phyloP scores from a whole-genome alignment of 1,140 invertebrate species.

The Matsumurasca onukii region DNA sequence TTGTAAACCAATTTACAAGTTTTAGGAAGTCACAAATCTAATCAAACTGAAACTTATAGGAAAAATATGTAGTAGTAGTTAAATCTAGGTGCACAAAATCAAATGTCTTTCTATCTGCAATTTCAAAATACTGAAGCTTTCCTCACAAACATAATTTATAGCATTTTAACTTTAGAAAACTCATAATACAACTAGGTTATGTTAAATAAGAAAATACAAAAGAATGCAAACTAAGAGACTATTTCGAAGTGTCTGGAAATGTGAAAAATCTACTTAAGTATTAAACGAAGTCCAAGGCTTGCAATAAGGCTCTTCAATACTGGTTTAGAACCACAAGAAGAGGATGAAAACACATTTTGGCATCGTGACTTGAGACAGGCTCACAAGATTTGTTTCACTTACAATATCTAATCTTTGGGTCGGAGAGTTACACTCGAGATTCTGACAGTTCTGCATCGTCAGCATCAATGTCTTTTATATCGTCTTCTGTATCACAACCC shows the following conservation, averaged over 20 bases:
- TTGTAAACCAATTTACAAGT: background rate
- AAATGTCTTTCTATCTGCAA: too few relatives aligned
- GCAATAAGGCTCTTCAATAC: background rate
- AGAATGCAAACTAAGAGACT: background rate
- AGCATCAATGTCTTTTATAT: slow-evolving; percentile 9
- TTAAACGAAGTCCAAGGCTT: background rate
- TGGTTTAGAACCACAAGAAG: background rate
- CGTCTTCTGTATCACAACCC: background rate
- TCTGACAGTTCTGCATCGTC: slow-evolving; percentile 17
- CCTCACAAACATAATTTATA: too few relatives aligned
- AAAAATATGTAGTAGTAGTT: background rate
- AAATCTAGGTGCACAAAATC: background rate
- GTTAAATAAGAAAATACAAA: background rate
- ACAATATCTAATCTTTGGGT: slow-evolving; percentile 4
- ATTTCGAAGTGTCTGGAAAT: background rate
- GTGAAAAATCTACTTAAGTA: background rate
- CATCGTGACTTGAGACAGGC: background rate
- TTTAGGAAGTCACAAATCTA: background rate
- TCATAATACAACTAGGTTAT: background rate
- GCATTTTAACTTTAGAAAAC: background rate
- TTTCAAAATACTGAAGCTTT: background rate
- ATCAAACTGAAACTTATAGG: background rate
- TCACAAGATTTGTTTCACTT: background rate
- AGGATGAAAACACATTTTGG: background rate
- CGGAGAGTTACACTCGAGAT: background rate